A percentile compares a stretch with the other conserved stretches of the same genome.
phyloP scores from a whole-genome alignment of 1,140 invertebrate species.

The Dendroctonus valens region DNA sequence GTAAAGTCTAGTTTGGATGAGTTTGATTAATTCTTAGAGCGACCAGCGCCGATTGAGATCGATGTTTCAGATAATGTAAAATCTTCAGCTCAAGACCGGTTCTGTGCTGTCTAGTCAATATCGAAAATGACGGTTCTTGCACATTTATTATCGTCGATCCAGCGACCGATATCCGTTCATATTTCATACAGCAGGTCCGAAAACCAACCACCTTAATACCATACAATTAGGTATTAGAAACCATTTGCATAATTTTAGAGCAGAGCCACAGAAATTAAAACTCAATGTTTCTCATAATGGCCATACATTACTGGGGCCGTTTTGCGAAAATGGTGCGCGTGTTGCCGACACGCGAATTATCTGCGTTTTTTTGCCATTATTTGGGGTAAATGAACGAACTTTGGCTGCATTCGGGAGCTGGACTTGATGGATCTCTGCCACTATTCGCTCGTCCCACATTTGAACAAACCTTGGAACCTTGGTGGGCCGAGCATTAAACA shows the following conservation, averaged over 20 bases:
- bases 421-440: conserved; percentile 2
- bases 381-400: conserved; percentile 14
- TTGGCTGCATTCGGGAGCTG: conserved; percentile 15
- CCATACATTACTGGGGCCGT: conserved; percentile 16
- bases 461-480: too few relatives aligned
- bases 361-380: conserved; percentile 2
- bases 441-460: not conserved
- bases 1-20: too few relatives aligned
- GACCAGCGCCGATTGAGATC: too few relatives aligned
- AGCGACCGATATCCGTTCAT: conserved; percentile 1
- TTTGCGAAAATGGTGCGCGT: conserved; percentile 13
- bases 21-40: too few relatives aligned
- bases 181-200: not conserved
- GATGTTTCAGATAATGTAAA: too few relatives aligned
- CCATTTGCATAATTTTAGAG: conserved; percentile 20
- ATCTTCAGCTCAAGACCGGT: too few relatives aligned
- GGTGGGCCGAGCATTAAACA: conserved; percentile 6
- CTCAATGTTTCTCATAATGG: conserved; percentile 19
- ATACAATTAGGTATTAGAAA: conserved; percentile 19
- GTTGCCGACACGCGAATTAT: conserved; percentile 22
- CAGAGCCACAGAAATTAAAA: conserved; percentile 13
- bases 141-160: too few relatives aligned
- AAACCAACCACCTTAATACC: conserved; percentile 6
- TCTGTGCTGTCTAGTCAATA: too few relatives aligned
- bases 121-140: too few relatives aligned